Conservation (phyloP, 2,113 vertebrate species). For the Melanerpes formicivorus region DNA sequence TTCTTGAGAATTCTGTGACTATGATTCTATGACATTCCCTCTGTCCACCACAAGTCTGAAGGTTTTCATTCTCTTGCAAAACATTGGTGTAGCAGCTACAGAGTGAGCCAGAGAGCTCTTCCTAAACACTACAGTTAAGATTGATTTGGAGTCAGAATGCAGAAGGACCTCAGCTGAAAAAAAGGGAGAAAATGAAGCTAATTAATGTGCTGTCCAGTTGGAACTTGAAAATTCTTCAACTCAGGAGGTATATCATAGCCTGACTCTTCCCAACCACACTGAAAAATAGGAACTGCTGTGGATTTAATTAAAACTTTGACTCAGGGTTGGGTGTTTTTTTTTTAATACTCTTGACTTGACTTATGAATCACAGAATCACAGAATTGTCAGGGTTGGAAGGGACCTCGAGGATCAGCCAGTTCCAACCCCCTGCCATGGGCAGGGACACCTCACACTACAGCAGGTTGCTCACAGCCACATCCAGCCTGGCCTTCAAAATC, state of each 20-base stretch:
- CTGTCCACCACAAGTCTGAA: not conserved
- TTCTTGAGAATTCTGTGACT: too few relatives aligned
- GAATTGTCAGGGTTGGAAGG: too few relatives aligned
- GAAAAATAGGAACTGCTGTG: conserved; percentile 48
- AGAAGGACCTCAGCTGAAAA: conserved; percentile 28
- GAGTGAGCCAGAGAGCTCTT: conserved; percentile 3
- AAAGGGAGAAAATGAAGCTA: conserved; percentile 55
- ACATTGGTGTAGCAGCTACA: not conserved
- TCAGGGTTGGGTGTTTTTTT: not conserved
- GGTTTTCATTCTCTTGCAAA: not conserved
- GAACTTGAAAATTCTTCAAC: conserved; percentile 46
- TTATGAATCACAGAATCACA: not conserved
- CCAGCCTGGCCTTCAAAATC: too few relatives aligned
- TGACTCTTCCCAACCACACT: conserved; percentile 3
- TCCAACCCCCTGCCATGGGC: too few relatives aligned
- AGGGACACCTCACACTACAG: too few relatives aligned
- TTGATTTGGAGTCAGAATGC: conserved; percentile 33
- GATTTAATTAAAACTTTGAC: conserved; percentile 61
- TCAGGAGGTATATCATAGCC: conserved; percentile 31
- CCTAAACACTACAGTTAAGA: conserved; percentile 29
- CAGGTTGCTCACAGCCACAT: too few relatives aligned
- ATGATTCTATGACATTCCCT: too few relatives aligned
- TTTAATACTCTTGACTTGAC: conserved; percentile 40
- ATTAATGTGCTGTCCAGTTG: conserved; percentile 56
- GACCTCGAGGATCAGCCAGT: too few relatives aligned